These are phyloP conservation scores for Mycalesis mineus DNA, from an alignment of 2,888 invertebrate genomes.

Conservation along the genomic window DNA sequence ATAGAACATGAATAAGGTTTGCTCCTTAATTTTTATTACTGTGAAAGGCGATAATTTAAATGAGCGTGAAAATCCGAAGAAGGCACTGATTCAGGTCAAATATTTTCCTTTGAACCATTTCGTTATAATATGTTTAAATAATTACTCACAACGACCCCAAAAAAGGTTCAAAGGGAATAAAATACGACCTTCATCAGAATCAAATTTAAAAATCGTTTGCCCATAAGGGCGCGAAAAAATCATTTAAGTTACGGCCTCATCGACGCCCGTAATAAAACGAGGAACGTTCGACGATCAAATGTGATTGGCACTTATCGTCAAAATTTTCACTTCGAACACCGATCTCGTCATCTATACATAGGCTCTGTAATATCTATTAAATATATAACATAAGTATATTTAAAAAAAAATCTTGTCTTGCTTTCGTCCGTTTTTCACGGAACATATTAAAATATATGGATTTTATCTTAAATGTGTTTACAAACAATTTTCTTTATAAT, in stretches of 20 bases:
- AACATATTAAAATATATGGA: no score
- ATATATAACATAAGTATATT: not conserved
- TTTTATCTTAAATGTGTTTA: no score
- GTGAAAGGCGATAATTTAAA: no score
- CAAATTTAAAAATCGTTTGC: slow-evolving; percentile 30
- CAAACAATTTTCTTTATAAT: no score
- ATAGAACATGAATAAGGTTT: no score
- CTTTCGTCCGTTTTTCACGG: no score
- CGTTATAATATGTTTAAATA: not conserved
- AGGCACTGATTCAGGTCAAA: no score
- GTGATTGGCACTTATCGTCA: slow-evolving; percentile 26
- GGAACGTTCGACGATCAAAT: slow-evolving; percentile 23
- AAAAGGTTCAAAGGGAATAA: slow-evolving; percentile 16
- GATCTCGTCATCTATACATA: slow-evolving; percentile 2
- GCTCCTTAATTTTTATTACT: no score
- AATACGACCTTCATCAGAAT: slow-evolving; percentile 26
- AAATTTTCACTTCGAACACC: slow-evolving; percentile 19
- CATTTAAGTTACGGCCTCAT: slow-evolving; percentile 28
- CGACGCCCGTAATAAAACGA: slow-evolving; percentile 21
- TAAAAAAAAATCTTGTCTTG: no score
- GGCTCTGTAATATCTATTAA: not conserved
- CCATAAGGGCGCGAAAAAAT: slow-evolving; percentile 22
- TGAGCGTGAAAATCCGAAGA: not conserved
- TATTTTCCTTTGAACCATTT: no score
- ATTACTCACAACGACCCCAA: not conserved